A percentile compares a stretch with the other conserved stretches of the same genome.
These are phyloP conservation scores for Gastracanthus pulcherrimus DNA, from an alignment of 2,888 invertebrate genomes.

Conservation along the genomic window DNA sequence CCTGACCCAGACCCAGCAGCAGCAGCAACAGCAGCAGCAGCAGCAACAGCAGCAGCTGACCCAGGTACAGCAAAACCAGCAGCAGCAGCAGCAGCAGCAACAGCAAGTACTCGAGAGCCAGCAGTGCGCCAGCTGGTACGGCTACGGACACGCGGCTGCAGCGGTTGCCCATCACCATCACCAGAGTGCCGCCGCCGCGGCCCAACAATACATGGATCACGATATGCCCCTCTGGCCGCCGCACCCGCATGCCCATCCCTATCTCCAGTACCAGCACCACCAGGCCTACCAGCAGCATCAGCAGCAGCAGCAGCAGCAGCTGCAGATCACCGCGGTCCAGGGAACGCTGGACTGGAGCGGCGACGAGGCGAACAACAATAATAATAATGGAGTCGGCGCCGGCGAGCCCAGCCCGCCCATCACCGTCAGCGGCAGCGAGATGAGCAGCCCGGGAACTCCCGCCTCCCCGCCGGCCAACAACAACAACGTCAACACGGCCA, in stretches of 20 bases:
- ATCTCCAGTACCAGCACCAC: constrained; percentile 54
- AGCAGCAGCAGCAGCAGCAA: constrained; percentile 55
- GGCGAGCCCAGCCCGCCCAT: constrained; percentile 80
- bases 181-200: constrained; percentile 20
- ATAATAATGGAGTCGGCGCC: constrained; percentile 51
- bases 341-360: constrained; percentile 56
- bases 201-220: constrained; percentile 55
- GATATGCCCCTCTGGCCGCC: constrained; percentile 44
- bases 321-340: constrained; percentile 29
- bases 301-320: constrained; percentile 38
- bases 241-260: constrained; percentile 56
- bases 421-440: constrained; percentile 81
- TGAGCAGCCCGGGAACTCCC: constrained; percentile 80
- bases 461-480: constrained; percentile 72
- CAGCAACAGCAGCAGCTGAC: constrained; percentile 29
- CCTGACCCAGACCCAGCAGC: too few relatives aligned
- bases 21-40: constrained; percentile 63
- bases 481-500: constrained; percentile 54
- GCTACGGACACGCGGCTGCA: constrained; percentile 54
- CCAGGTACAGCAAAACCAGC: constrained; percentile 29
- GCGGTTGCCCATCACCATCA: constrained; percentile 58
- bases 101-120: constrained; percentile 55
- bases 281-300: constrained; percentile 62
- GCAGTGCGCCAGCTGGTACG: constrained; percentile 65
- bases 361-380: constrained; percentile 66